A percentile compares a stretch with the other conserved stretches of the same genome.
Conservation (phyloP, 2,113 vertebrate genomes). For the Onychostoma macrolepis region DNA sequence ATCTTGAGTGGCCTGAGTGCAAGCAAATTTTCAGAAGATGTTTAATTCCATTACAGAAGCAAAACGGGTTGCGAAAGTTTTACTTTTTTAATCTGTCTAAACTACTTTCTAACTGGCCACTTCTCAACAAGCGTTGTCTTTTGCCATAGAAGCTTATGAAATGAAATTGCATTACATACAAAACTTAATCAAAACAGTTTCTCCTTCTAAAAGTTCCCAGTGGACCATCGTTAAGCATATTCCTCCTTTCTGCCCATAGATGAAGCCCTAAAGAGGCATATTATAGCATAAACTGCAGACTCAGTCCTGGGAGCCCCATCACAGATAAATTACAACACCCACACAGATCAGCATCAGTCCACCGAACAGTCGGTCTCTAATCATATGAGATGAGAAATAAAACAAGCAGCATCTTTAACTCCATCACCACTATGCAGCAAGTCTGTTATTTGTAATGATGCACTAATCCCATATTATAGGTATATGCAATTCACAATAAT, state of each 20-base stretch:
- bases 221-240: slow-evolving; percentile 63
- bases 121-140: background rate
- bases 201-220: slow-evolving; percentile 51
- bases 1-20: no score
- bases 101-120: background rate
- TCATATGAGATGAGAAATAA: background rate
- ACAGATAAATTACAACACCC: slow-evolving; percentile 67
- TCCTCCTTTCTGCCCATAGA: slow-evolving; percentile 54
- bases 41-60: background rate
- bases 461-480: background rate
- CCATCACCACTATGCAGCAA: slow-evolving; percentile 46
- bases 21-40: no score
- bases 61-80: background rate
- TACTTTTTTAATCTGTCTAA: background rate
- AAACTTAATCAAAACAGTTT: slow-evolving; percentile 43
- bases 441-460: slow-evolving; percentile 21
- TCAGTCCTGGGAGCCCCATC: slow-evolving; percentile 66
- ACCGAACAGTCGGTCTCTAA: background rate
- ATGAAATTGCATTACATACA: background rate
- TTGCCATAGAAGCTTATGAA: background rate
- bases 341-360: slow-evolving; percentile 67
- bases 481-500: background rate
- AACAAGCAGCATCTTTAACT: slow-evolving; percentile 41
- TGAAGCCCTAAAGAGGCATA: slow-evolving; percentile 62
- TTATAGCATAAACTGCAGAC: slow-evolving; percentile 59